phyloP scores from a whole-genome alignment of 2,888 invertebrate genomes.

The Neoascia interrupta region DNA sequence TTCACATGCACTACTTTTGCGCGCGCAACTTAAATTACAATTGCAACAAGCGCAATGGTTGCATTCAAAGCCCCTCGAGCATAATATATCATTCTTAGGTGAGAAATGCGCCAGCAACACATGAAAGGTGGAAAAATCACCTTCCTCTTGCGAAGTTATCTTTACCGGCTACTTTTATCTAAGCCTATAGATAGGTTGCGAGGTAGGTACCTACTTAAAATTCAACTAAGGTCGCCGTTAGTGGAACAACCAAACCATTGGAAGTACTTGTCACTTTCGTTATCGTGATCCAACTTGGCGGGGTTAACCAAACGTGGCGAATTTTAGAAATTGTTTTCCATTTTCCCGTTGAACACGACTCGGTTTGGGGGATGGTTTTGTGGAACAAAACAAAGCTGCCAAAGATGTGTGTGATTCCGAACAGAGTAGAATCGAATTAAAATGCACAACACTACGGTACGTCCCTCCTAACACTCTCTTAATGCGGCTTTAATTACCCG shows the following conservation, averaged over 20 bases:
- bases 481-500: constrained; percentile 43
- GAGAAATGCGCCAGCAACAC: constrained; percentile 27
- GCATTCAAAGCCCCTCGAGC: too few species aligned
- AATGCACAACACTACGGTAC: constrained; percentile 32
- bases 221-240: constrained; percentile 59
- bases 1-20: constrained; percentile 18
- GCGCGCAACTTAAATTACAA: too few species aligned
- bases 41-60: too few species aligned
- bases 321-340: constrained; percentile 57
- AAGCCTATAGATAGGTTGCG: too few species aligned
- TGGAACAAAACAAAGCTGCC: background rate
- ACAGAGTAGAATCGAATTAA: constrained; percentile 27
- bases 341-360: constrained; percentile 66
- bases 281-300: constrained; percentile 63
- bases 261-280: constrained; percentile 66
- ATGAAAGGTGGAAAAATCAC: constrained; percentile 34
- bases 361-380: constrained; percentile 11
- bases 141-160: background rate
- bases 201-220: constrained; percentile 56
- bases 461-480: background rate
- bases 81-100: too few species aligned
- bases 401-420: background rate
- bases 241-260: constrained; percentile 45
- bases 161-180: too few species aligned
- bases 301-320: constrained; percentile 56